Evolutionary conservation across 2,113 vertebrate genomes (phyloP).

Genomic region (Neotoma lepida): DNA sequence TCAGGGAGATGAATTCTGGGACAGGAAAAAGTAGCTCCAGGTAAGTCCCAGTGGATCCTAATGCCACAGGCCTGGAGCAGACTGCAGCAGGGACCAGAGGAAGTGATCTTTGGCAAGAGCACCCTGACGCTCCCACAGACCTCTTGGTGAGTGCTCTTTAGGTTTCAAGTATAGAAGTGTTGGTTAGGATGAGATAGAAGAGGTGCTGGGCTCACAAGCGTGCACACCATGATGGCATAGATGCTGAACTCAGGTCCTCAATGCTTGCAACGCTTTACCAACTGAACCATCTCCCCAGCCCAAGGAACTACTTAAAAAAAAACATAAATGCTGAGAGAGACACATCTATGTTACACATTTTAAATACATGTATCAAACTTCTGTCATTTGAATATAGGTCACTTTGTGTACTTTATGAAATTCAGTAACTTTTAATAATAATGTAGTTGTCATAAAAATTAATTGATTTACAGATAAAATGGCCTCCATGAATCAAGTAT

Average conservation of each 20-base stretch:
- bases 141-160: not conserved
- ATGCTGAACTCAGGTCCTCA: not conserved
- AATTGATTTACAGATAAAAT: not conserved
- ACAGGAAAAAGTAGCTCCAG: no score
- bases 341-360: conserved; percentile 75
- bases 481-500: not conserved
- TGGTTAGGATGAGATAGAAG: not conserved
- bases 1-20: not conserved
- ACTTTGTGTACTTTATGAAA: conserved; percentile 73
- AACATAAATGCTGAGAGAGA: conserved; percentile 70
- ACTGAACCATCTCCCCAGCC: not conserved
- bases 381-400: conserved; percentile 75
- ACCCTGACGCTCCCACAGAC: no score
- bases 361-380: conserved; percentile 73
- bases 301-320: conserved; percentile 7
- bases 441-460: conserved; percentile 56
- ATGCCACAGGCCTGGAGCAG: not conserved
- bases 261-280: not conserved
- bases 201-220: not conserved
- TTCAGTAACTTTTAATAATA: conserved; percentile 77
- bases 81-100: not conserved
- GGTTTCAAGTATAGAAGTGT: not conserved
- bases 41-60: not conserved
- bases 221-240: not conserved
- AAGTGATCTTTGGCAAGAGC: no score